phyloP scores from a whole-genome alignment of 2,888 invertebrate genomes.

The Stenodera caucasica region DNA sequence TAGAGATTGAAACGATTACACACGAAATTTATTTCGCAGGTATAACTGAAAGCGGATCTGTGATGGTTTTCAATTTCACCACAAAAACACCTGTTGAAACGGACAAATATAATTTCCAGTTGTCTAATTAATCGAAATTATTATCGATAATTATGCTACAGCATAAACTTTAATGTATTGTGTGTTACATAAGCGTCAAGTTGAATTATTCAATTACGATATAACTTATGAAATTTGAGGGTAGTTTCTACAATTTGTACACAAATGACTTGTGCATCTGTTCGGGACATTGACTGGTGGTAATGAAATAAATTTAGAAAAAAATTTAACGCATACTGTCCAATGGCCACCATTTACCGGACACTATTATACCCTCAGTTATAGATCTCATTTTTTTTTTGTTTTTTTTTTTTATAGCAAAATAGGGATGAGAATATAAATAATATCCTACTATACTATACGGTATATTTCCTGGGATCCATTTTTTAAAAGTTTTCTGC shows the following conservation, averaged over 20 bases:
- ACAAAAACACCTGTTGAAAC: slow-evolving; percentile 13
- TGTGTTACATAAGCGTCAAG: neutral
- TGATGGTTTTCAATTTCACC: neutral
- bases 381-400: slow-evolving; percentile 24
- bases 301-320: slow-evolving; percentile 34
- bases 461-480: slow-evolving; percentile 30
- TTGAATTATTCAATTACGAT: neutral
- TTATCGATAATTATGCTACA: neutral
- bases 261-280: slow-evolving; percentile 44
- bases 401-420: neutral
- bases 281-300: slow-evolving; percentile 51
- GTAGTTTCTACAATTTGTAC: slow-evolving; percentile 47
- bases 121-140: neutral
- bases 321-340: slow-evolving; percentile 7
- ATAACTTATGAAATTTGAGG: slow-evolving; percentile 43
- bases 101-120: no score
- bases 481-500: slow-evolving; percentile 48
- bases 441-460: slow-evolving; percentile 21
- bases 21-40: neutral
- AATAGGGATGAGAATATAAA: slow-evolving; percentile 4
- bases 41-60: neutral
- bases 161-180: neutral
- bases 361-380: slow-evolving; percentile 47
- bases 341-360: slow-evolving; percentile 28
- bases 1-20: slow-evolving; percentile 10